A percentile compares a stretch with the other conserved stretches of the same genome.
These are phyloP conservation scores for Potorous gilbertii DNA, from an alignment of 2,797 vertebrate species.

Conservation along the genomic window DNA sequence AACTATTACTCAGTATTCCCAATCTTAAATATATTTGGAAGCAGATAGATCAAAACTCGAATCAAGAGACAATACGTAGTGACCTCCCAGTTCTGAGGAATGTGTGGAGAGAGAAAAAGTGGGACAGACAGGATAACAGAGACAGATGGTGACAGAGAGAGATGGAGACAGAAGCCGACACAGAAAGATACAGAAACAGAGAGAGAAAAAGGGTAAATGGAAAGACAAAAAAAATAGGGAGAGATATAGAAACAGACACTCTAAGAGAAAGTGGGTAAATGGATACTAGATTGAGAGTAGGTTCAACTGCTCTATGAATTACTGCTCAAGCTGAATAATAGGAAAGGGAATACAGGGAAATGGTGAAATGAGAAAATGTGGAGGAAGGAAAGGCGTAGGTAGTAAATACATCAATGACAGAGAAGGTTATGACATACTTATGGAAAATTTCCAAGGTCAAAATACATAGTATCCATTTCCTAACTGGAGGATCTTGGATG, in stretches of 20 bases:
- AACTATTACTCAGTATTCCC: neutral
- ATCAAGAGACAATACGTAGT: neutral
- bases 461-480: neutral
- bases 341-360: neutral
- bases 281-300: neutral
- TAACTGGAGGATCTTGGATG: neutral
- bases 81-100: neutral
- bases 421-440: neutral
- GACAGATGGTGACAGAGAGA: neutral
- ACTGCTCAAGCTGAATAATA: neutral
- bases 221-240: neutral
- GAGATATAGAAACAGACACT: neutral
- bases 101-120: neutral
- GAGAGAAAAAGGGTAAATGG: neutral
- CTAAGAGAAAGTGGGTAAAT: neutral
- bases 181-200: neutral
- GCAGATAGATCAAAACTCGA: neutral
- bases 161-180: neutral
- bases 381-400: neutral
- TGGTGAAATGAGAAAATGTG: neutral
- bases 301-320: neutral
- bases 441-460: neutral
- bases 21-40: conserved; percentile 8
- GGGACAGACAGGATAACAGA: neutral
- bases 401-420: neutral